Percentiles rank a stretch among this genome's conserved stretches.
phyloP scores from a whole-genome alignment of 1,140 invertebrate species.

The Bombus fervidus region DNA sequence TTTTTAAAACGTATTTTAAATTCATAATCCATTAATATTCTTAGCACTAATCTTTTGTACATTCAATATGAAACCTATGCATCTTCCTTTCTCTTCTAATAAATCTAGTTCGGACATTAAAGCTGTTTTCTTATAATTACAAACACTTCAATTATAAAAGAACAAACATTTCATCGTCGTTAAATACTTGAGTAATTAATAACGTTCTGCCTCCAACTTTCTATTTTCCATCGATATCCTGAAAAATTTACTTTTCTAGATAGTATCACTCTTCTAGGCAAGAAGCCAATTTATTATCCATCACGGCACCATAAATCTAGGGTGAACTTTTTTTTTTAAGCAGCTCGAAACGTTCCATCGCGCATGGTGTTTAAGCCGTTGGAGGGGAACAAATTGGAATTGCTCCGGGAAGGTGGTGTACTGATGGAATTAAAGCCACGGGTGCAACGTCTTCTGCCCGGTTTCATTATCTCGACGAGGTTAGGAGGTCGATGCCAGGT shows the following conservation, averaged over 20 bases:
- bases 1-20: no score
- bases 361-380: slow-evolving; percentile 14
- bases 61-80: no score
- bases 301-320: background rate
- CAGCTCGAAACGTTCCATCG: background rate
- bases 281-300: background rate
- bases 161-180: no score
- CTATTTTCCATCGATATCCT: background rate
- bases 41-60: no score
- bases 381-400: slow-evolving; percentile 31
- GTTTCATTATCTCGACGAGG: slow-evolving; percentile 54
- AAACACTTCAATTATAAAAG: background rate
- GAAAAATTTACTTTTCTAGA: background rate
- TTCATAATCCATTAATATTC: no score
- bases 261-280: background rate
- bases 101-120: no score
- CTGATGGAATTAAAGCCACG: slow-evolving; percentile 37
- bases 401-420: slow-evolving; percentile 1
- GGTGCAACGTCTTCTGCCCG: slow-evolving; percentile 6
- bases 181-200: background rate
- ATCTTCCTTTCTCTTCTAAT: no score
- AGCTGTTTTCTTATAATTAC: no score
- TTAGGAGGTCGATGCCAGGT: slow-evolving; percentile 55
- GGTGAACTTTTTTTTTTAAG: background rate
- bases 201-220: background rate